Evolutionary conservation across 2,113 vertebrate species (phyloP).

Genomic region (Diadophis punctatus): DNA sequence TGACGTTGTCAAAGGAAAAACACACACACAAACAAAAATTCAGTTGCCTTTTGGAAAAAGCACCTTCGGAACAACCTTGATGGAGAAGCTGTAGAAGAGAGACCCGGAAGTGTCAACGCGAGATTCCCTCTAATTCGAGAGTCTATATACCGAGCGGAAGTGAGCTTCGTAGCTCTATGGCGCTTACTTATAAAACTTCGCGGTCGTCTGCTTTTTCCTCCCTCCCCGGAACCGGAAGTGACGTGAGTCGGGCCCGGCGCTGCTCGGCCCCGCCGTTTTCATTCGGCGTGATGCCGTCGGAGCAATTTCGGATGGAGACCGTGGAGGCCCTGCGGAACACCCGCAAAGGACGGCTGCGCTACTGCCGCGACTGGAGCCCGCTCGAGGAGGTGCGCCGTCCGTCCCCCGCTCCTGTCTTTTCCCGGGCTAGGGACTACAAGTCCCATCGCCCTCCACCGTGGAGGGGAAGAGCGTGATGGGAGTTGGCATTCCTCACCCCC

Average conservation of each 20-base stretch:
- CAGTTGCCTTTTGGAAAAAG: neutral
- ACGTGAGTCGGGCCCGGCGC: accelerated
- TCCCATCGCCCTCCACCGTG: too few species aligned
- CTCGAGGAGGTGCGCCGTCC: conserved; percentile 61
- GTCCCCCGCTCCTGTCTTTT: accelerated
- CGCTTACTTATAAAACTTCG: too few species aligned
- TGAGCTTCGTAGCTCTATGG: neutral
- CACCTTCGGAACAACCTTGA: too few species aligned
- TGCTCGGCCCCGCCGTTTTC: accelerated
- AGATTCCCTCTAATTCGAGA: neutral
- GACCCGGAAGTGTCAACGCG: neutral
- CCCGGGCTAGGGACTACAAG: too few species aligned
- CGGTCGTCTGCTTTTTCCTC: accelerated
- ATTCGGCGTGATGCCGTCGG: conserved; percentile 36
- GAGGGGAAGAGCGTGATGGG: neutral
- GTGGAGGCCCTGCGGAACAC: conserved; percentile 67
- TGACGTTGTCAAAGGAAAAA: too few species aligned
- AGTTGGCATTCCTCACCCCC: neutral
- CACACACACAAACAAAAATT: too few species aligned
- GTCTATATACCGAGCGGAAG: neutral
- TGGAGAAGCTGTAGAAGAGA: neutral
- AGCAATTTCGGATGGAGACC: conserved; percentile 67
- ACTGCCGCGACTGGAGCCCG: conserved; percentile 58
- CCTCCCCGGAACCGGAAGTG: conserved; percentile 38
- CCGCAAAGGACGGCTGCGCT: conserved; percentile 68